These are phyloP conservation scores for Zingel zingel DNA, from an alignment of 2,113 vertebrate species.

Conservation along the genomic window DNA sequence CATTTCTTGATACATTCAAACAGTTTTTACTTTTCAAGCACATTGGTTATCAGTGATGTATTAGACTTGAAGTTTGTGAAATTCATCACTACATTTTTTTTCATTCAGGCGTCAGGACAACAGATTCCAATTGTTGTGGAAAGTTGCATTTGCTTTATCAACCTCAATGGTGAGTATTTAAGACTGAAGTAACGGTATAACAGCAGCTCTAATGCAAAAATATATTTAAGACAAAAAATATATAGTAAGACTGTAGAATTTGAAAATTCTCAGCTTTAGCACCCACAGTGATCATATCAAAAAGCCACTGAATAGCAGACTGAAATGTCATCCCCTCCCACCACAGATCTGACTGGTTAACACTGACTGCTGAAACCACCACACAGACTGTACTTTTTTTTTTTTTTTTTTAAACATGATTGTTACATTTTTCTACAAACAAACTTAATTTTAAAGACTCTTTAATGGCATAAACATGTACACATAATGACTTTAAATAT, in stretches of 20 bases:
- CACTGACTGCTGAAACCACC: background rate
- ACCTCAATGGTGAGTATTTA: conserved; percentile 86
- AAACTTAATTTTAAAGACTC: background rate
- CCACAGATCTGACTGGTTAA: background rate
- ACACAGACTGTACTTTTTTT: background rate
- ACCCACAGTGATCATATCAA: no score
- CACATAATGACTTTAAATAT: background rate
- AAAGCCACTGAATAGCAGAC: background rate
- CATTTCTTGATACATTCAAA: background rate
- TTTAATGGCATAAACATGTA: background rate
- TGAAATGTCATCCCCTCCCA: no score
- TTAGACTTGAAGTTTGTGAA: background rate
- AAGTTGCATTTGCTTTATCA: conserved; percentile 91
- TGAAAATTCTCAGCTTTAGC: background rate
- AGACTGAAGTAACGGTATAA: background rate
- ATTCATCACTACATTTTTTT: background rate
- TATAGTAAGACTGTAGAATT: background rate
- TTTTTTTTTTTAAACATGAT: no score
- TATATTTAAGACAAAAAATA: background rate
- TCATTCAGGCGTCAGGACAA: conserved; percentile 80
- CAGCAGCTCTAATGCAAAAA: background rate
- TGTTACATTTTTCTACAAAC: background rate
- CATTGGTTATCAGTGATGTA: background rate
- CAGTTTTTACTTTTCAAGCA: background rate
- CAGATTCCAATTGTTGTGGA: conserved; percentile 87